Evolutionary conservation across 2,888 invertebrate species (phyloP), one percentile per base, ranked within the genome.

Genomic region (Anarsia innoxiella): DNA sequence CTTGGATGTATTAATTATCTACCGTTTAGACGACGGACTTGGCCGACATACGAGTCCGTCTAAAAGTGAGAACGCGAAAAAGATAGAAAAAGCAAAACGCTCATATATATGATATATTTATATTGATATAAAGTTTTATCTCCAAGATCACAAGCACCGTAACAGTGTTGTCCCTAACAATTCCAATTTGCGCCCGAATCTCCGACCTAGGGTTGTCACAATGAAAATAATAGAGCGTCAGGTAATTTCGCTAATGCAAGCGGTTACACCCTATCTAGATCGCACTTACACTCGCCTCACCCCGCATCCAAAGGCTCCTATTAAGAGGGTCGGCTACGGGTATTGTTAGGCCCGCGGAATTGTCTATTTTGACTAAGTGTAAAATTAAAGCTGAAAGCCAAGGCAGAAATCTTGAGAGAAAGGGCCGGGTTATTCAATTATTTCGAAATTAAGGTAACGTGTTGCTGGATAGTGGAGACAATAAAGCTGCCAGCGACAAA

Each of bases 231-330:
- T 83, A 78, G 75, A 78, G 74, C 75, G 68, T 61, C 66, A 70
- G 76, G 82, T 80, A 84, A 84, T 86, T 83, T 80, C 69, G 72
- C 84, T 84, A 85, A 86, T 86, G 85, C 79, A 84, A 68, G 80
- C 64, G 83, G 83, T 83, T 76, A 72, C 72, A 68, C 69, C 69
- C 76, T 77, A 78, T 82, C 77, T 78, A 66, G 74, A 75, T 77
- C 72, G 70, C 74, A 73, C 74, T 76, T 73, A 75, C 67, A 67
- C 66, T 63, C 60, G 56, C 63, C 56, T 49, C 56, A 53, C 59
- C 66, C 66, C 44, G 39, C 47, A 47, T 42, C 49, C 47, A 59
- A 67, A 75, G 71, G 78, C 69, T 63, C 66, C 76, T 79, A 77
- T 80, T 80, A 82, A 65, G 68, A 72, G 77, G 78, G 78, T 74